Base-by-base conservation (phyloP, 2,113 vertebrate species). In the Misgurnus mizolepis region DNA sequence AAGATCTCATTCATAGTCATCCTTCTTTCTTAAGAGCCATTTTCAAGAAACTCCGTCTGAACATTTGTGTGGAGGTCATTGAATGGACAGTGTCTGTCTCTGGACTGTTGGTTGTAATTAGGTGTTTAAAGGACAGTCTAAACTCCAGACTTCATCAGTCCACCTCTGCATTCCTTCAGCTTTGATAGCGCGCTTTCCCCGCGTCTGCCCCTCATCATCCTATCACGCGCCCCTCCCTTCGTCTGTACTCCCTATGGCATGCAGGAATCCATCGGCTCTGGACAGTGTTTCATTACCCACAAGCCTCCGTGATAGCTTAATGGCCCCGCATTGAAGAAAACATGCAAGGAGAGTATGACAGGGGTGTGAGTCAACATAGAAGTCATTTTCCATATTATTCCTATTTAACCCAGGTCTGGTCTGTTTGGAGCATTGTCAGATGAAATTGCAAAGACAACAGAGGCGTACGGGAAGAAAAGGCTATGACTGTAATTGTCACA, bases 301-400 rank as follows among this genome's bases (percentile, higher is more conserved):
- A 90, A 90, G 85, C 91, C 88, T 89, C 84, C 86, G 82, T 93
- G 90, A 92, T 92, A 90, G 89, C 90, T 93, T 92, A 92, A 92
- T 91, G 89, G 88, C 88, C 82, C 82, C 5, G 40, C 82, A 82
- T 66, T 78, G 58, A 73, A 75, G 60, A 77, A 78, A 80, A 66
- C 60, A 14, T 72, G 39, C 22, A 78, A 47, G 7, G 22, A 8
- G 34, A 77, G 80, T 74, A 58, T 45, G 34, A 65, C 65, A 43
- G 43, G 43, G n/a, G 55, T 45, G 73, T 68, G 58, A 78, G 81
- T 71, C 49, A 55, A 75, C 66, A 69, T 77, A 68, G 49, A 78
- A 83, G 11, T 62, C 18, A 78, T 77, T 73, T 83, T 73, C 61
- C 45, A 49, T 60, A 78, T 49, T 67, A 81, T 60, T 74, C 68